phyloP scores from a whole-genome alignment of 2,888 invertebrate genomes.

The Hesperia comma region DNA sequence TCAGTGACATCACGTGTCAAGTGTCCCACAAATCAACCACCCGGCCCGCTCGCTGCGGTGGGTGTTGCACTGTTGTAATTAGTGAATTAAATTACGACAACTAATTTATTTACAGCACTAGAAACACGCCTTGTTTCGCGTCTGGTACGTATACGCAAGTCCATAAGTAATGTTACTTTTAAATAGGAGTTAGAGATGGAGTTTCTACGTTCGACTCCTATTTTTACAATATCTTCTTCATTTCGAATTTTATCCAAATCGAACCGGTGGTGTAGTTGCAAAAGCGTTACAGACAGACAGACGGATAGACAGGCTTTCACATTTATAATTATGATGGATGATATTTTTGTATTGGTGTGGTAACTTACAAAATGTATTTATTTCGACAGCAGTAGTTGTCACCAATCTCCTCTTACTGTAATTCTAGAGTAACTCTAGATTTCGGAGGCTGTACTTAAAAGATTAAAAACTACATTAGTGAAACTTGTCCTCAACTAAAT shows the following conservation, averaged over 20 bases:
- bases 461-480: constrained; percentile 34
- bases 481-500: constrained; percentile 26
- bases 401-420: background rate
- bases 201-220: too few species aligned
- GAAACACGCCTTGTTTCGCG: too few species aligned
- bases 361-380: background rate
- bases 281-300: too few species aligned
- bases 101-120: background rate
- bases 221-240: too few species aligned
- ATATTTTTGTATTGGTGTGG: too few species aligned
- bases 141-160: too few species aligned
- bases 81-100: background rate
- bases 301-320: too few species aligned
- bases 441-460: constrained; percentile 26
- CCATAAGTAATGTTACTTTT: too few species aligned
- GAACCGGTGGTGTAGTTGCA: too few species aligned
- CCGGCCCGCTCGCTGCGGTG: background rate
- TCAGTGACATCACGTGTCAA: constrained; percentile 17
- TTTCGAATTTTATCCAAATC: too few species aligned
- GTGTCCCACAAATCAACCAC: constrained; percentile 15
- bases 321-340: too few species aligned
- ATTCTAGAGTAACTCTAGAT: constrained; percentile 6
- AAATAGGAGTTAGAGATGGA: too few species aligned
- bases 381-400: background rate
- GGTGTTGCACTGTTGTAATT: constrained; percentile 1